Evolutionary conservation across 2,888 invertebrate species (phyloP).

Genomic region (Heteromyza rotundicornis): DNA sequence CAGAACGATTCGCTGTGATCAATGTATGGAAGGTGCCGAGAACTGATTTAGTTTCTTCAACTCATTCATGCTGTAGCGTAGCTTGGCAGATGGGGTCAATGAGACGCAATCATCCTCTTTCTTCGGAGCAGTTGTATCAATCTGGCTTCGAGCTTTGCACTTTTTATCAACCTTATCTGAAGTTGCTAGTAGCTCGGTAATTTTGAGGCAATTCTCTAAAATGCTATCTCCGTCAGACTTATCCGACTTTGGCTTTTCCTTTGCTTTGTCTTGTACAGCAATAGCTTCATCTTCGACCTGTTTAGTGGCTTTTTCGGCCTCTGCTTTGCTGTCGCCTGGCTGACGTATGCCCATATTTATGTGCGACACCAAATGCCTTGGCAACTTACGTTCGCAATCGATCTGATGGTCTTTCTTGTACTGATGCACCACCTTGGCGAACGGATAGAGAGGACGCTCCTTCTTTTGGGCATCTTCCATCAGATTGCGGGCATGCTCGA

Average conservation of each 20-base stretch:
- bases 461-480: constrained; percentile 49
- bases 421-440: constrained; percentile 45
- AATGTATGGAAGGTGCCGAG: constrained; percentile 30
- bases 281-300: too few relatives aligned
- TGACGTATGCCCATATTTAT: constrained; percentile 47
- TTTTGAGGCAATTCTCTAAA: constrained; percentile 36
- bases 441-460: constrained; percentile 53
- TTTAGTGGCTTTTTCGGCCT: not conserved
- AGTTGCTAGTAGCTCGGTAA: constrained; percentile 31
- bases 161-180: too few relatives aligned
- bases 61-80: constrained; percentile 36
- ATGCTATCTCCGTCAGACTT: constrained; percentile 21
- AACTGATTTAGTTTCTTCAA: constrained; percentile 35
- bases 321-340: constrained; percentile 38
- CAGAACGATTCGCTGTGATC: constrained; percentile 3
- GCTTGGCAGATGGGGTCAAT: constrained; percentile 2
- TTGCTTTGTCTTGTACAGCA: not conserved
- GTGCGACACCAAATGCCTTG: constrained; percentile 49
- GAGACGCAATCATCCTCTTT: not conserved
- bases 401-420: constrained; percentile 52
- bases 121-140: not conserved
- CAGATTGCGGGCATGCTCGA: constrained; percentile 47
- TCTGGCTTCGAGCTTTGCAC: not conserved
- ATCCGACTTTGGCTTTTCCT: not conserved
- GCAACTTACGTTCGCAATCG: constrained; percentile 42